Conservation (phyloP, 2,888 invertebrate species). For the Eurytoma californica region DNA sequence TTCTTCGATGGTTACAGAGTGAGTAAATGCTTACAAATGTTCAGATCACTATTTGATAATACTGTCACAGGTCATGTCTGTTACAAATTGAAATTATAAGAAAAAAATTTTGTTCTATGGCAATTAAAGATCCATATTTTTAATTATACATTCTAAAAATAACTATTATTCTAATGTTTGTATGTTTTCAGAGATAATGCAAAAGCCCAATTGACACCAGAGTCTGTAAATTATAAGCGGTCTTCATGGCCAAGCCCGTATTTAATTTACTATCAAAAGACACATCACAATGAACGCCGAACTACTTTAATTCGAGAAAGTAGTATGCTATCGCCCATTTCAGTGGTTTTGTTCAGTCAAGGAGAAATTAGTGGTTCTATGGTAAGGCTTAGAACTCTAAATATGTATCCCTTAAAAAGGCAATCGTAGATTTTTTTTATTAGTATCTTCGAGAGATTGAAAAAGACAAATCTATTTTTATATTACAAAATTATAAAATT, state of each 20-base stretch:
- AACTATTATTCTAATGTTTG: not conserved
- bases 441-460: no score
- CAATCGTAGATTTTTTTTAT: not conserved
- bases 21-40: constrained; percentile 58
- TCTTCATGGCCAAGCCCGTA: constrained; percentile 74
- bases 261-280: constrained; percentile 78
- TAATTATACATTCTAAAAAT: not conserved
- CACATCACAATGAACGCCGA: constrained; percentile 77
- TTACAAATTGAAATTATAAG: not conserved
- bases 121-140: not conserved
- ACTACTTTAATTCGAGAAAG: constrained; percentile 79
- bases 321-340: constrained; percentile 78
- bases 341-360: constrained; percentile 78
- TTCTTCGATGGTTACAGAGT: constrained; percentile 77
- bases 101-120: not conserved
- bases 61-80: constrained; percentile 39
- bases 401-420: no score
- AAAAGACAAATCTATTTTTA: no score
- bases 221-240: constrained; percentile 81
- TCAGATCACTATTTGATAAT: constrained; percentile 20
- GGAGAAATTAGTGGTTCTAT: constrained; percentile 59
- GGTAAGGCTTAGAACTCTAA: constrained; percentile 57
- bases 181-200: constrained; percentile 76
- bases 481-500: constrained; percentile 6
- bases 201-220: constrained; percentile 78